A percentile compares a stretch with the other conserved stretches of the same genome.
Evolutionary conservation across 2,888 invertebrate species (phyloP).

Genomic region (Melieria picta): DNA sequence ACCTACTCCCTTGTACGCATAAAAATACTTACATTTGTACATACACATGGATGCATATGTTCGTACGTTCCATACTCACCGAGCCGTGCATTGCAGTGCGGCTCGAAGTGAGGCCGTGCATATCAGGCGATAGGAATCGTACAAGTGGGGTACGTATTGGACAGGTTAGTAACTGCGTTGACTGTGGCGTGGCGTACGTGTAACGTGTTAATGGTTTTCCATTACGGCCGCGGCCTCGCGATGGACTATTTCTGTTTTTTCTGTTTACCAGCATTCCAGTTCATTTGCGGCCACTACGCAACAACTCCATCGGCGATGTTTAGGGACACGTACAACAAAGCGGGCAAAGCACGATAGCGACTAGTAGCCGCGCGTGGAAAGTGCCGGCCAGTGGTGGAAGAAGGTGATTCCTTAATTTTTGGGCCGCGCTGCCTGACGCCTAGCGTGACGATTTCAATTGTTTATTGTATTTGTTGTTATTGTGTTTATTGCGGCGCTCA

Average conservation of each 20-base stretch:
- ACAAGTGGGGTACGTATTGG: no score
- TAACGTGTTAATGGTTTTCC: slow-evolving; percentile 17
- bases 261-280: slow-evolving; percentile 19
- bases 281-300: slow-evolving; percentile 18
- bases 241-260: slow-evolving; percentile 9
- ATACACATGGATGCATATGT: no score
- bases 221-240: slow-evolving; percentile 6
- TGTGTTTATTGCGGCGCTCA: slow-evolving; percentile 43
- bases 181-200: no score
- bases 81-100: no score
- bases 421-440: slow-evolving; percentile 51
- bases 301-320: slow-evolving; percentile 13
- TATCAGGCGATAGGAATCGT: no score
- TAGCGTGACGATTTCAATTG: slow-evolving; percentile 63
- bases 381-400: background rate
- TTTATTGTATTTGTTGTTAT: slow-evolving; percentile 48
- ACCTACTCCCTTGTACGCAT: no score
- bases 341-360: no score
- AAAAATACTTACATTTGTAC: no score
- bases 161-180: no score
- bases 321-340: background rate
- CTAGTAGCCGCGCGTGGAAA: background rate
- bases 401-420: slow-evolving; percentile 25
- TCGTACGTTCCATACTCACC: no score
- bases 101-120: no score